These are phyloP conservation scores for Mobula birostris DNA, from an alignment of 2,113 vertebrate genomes.

Conservation along the genomic window DNA sequence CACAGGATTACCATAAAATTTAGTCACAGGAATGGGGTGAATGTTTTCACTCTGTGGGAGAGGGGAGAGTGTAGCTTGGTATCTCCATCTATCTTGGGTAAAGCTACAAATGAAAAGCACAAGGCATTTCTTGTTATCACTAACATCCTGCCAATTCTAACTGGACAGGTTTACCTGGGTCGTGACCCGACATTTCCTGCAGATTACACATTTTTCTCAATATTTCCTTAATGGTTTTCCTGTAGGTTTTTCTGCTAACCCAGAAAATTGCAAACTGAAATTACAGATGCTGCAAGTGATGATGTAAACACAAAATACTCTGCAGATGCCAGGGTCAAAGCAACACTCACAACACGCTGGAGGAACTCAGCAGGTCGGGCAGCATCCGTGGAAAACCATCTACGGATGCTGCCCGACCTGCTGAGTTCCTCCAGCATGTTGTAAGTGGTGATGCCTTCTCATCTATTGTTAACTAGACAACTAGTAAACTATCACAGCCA, in stretches of 20 bases:
- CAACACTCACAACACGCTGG: too few relatives aligned
- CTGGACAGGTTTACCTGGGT: background rate
- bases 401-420: too few relatives aligned
- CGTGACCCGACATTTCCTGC: background rate
- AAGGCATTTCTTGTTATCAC: background rate
- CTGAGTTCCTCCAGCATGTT: too few relatives aligned
- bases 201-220: background rate
- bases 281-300: background rate
- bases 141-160: background rate
- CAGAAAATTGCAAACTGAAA: background rate
- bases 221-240: constrained; percentile 14
- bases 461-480: background rate
- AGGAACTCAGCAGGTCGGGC: too few relatives aligned
- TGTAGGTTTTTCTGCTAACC: background rate
- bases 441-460: background rate
- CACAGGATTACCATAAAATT: background rate
- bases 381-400: too few relatives aligned
- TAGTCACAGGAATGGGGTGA: background rate
- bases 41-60: background rate
- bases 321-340: too few relatives aligned
- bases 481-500: background rate
- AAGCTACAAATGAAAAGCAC: background rate
- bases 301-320: background rate
- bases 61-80: background rate
- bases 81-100: background rate